Percentiles rank a stretch among this genome's conserved stretches.
Evolutionary conservation across 2,113 vertebrate genomes (phyloP).

Genomic region (Scophthalmus maximus): DNA sequence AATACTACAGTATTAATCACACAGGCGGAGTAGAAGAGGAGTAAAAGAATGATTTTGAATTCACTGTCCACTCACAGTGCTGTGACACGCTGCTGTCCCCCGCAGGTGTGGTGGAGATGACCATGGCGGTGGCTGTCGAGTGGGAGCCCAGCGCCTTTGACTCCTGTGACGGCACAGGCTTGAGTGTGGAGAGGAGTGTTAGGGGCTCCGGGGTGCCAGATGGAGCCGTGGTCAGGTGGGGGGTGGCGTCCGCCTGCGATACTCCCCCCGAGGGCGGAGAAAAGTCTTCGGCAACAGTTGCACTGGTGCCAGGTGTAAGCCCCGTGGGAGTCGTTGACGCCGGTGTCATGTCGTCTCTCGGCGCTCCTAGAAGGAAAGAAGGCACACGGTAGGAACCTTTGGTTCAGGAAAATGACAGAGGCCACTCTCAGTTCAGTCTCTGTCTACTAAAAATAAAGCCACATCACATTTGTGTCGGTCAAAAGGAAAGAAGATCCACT

Average conservation of each 20-base stretch:
- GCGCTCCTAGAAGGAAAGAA: constrained; percentile 52
- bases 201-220: constrained; percentile 53
- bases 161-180: constrained; percentile 60
- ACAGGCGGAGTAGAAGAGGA: too few relatives aligned
- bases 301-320: constrained; percentile 29
- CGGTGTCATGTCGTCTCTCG: constrained; percentile 41
- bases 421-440: neutral
- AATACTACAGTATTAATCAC: too few relatives aligned
- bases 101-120: constrained; percentile 64
- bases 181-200: constrained; percentile 50
- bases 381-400: neutral
- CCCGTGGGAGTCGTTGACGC: constrained; percentile 20
- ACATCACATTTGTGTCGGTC: too few relatives aligned
- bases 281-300: constrained; percentile 29
- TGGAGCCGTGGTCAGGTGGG: constrained; percentile 58
- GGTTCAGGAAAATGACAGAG: too few relatives aligned
- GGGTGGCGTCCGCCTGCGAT: constrained; percentile 66
- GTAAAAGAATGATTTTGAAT: neutral
- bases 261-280: constrained; percentile 27
- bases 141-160: constrained; percentile 58
- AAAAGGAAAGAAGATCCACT: too few relatives aligned
- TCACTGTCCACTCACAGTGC: constrained; percentile 86
- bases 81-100: constrained; percentile 88
- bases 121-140: constrained; percentile 62
- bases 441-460: neutral